These are phyloP conservation scores for Rhinogobio ventralis DNA, from an alignment of 2,797 vertebrate species.

Conservation along the genomic window DNA sequence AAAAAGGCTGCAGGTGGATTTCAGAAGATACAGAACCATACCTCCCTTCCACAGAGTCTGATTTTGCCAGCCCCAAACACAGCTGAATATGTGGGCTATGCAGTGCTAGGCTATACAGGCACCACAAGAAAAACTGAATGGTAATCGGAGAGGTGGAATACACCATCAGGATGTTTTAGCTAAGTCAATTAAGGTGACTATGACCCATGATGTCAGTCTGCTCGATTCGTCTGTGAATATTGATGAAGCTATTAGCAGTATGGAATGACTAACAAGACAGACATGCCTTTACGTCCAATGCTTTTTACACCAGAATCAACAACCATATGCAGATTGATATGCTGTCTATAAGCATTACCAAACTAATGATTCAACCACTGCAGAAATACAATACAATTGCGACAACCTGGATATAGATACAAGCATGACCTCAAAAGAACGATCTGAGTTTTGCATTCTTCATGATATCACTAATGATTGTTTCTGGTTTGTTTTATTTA, in stretches of 20 bases:
- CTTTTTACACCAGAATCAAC: constrained; percentile 29
- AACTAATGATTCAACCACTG: constrained; percentile 3
- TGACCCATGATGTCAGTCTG: constrained; percentile 31
- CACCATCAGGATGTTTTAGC: constrained; percentile 30
- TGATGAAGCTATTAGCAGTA: constrained; percentile 67
- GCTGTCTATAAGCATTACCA: constrained; percentile 23
- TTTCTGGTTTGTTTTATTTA: not conserved
- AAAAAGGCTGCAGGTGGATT: not conserved
- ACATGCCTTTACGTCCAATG: constrained; percentile 54
- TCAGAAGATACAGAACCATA: not conserved
- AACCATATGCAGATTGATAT: not conserved
- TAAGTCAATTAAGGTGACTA: constrained; percentile 43
- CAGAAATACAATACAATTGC: constrained; percentile 13
- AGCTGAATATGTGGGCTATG: not conserved
- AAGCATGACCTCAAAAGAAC: not conserved
- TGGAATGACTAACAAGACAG: constrained; percentile 64
- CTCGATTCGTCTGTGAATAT: constrained; percentile 59
- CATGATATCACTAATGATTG: not conserved
- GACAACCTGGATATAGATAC: not conserved
- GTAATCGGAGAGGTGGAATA: constrained; percentile 9
- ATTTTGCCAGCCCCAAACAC: not conserved
- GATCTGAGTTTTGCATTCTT: not conserved
- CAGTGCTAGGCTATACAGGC: not conserved
- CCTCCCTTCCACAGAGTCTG: not conserved
- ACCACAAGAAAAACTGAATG: not conserved